phyloP scores from a whole-genome alignment of 2,113 vertebrate genomes.

The Nibea coibor region DNA sequence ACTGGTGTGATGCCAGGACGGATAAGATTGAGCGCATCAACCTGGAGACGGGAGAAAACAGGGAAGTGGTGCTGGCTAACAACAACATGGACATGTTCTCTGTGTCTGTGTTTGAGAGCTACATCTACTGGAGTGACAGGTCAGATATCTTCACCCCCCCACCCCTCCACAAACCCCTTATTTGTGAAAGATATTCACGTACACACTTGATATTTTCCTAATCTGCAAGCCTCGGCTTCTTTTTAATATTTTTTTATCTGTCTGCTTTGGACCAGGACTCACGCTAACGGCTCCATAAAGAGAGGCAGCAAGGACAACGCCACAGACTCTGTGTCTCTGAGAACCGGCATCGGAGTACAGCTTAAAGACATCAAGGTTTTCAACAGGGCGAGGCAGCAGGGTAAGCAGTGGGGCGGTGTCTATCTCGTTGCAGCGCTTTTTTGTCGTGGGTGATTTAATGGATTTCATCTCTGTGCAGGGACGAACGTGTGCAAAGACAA shows the following conservation, averaged over 20 bases:
- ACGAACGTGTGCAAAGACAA: slow-evolving; percentile 93
- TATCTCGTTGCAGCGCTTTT: no score
- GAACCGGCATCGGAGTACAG: slow-evolving; percentile 95
- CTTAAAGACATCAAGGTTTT: slow-evolving; percentile 99
- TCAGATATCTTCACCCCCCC: slow-evolving; percentile 56
- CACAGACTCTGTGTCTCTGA: slow-evolving; percentile 92
- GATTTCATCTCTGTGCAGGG: slow-evolving; percentile 78
- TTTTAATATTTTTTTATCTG: slow-evolving; percentile 5
- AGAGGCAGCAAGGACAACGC: slow-evolving; percentile 96
- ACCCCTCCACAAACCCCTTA: not conserved
- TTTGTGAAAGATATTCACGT: not conserved
- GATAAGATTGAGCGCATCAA: slow-evolving; percentile 97
- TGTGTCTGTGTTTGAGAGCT: slow-evolving; percentile 95
- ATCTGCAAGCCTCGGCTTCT: not conserved
- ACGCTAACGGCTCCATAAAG: slow-evolving; percentile 97
- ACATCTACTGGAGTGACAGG: slow-evolving; percentile 99
- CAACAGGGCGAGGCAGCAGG: slow-evolving; percentile 94
- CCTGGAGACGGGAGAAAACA: slow-evolving; percentile 93
- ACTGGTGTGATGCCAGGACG: slow-evolving; percentile 97
- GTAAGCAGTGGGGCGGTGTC: slow-evolving; percentile 64
- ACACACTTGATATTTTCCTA: not conserved
- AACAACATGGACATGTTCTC: slow-evolving; percentile 99
- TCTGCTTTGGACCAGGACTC: slow-evolving; percentile 85
- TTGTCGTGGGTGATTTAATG: not conserved
- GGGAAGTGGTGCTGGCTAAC: slow-evolving; percentile 93